phyloP scores from a whole-genome alignment of 1,140 invertebrate genomes.

The Drosophila jambulina region DNA sequence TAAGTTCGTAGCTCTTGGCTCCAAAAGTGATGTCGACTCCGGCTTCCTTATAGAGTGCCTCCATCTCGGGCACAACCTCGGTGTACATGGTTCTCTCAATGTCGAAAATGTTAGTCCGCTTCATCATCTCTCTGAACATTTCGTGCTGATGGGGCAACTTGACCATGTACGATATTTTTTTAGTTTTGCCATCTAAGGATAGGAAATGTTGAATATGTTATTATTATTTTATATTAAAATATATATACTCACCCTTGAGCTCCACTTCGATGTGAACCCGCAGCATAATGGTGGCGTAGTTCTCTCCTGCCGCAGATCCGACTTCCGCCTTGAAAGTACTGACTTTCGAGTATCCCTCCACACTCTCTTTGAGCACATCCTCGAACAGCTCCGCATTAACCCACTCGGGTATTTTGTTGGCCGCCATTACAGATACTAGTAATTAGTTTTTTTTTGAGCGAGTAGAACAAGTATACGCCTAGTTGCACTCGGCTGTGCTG shows the following conservation, averaged over 20 bases:
- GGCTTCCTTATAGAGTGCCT: conserved; percentile 78
- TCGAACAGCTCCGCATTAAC: conserved; percentile 56
- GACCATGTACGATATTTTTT: conserved; percentile 60
- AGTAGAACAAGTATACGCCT: conserved; percentile 4
- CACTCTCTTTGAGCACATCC: conserved; percentile 51
- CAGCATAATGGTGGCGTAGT: conserved; percentile 67
- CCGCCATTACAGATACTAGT: conserved; percentile 29
- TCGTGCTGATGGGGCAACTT: conserved; percentile 60
- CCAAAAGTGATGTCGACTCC: neutral
- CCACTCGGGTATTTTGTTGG: conserved; percentile 62
- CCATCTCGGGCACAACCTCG: conserved; percentile 66
- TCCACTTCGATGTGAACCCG: conserved; percentile 63
- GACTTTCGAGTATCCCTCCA: conserved; percentile 57
- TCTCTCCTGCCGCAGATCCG: conserved; percentile 63
- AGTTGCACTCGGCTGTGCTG: neutral
- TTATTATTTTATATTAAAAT: neutral
- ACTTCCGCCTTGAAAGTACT: conserved; percentile 50
- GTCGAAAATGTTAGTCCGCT: conserved; percentile 54
- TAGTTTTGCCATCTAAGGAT: conserved; percentile 54
- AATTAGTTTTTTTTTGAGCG: neutral
- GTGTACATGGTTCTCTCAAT: conserved; percentile 59
- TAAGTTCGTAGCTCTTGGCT: conserved; percentile 1
- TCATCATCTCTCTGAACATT: conserved; percentile 35
- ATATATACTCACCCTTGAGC: conserved; percentile 49
- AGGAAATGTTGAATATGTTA: no score